phyloP scores from a whole-genome alignment of 2,113 vertebrate species.

The Sylvicapra grimmia region DNA sequence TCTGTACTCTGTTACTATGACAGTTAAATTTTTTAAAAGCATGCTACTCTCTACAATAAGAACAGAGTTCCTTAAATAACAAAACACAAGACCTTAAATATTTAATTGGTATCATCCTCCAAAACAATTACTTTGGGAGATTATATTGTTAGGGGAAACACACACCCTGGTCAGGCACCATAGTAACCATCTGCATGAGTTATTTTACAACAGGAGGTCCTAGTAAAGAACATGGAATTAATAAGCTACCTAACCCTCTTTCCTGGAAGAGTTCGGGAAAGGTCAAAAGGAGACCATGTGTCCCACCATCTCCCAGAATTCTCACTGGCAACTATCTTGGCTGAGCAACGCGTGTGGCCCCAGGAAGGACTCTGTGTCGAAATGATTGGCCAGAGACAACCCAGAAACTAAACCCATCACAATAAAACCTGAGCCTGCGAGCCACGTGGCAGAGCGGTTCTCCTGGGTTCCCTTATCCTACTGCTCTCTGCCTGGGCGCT shows the following conservation, averaged over 20 bases:
- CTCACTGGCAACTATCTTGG: not conserved
- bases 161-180: not conserved
- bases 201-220: not conserved
- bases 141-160: not conserved
- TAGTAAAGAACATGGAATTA: not conserved
- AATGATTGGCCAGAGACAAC: not conserved
- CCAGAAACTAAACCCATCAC: not conserved
- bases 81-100: slow-evolving; percentile 1
- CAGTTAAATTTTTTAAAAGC: not conserved
- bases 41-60: not conserved
- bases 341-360: not conserved
- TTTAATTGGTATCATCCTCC: not conserved
- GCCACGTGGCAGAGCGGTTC: not conserved
- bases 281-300: not conserved
- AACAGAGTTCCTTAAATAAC: not conserved
- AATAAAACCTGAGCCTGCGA: not conserved
- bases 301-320: not conserved
- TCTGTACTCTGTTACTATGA: not conserved
- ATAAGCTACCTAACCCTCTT: not conserved
- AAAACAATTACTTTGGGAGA: not conserved
- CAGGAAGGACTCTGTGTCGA: not conserved
- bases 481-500: not conserved
- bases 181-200: not conserved
- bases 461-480: not conserved
- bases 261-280: not conserved